Base-by-base conservation (phyloP, 1,140 invertebrate genomes). In the Nomia melanderi region DNA sequence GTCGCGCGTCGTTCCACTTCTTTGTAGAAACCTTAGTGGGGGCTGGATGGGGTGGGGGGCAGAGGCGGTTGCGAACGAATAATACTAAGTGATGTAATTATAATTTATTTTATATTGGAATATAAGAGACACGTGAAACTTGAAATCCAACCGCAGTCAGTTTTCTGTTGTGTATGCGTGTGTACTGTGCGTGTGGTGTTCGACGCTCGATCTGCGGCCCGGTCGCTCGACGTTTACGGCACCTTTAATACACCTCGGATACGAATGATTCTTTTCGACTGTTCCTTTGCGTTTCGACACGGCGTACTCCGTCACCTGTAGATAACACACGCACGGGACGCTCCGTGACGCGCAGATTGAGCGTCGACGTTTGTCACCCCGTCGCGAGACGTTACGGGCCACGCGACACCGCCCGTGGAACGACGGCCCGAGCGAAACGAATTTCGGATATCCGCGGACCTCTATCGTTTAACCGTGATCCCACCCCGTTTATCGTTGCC, bases 401-500 rank as follows among this genome's bases (percentile, higher is more conserved):
- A 44, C 41, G 41, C 14, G 41, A 44, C 14, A 44, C 41, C n/a
- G n/a, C n/a, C n/a, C n/a, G n/a, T 44, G 14, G 14, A 17, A 44
- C 41, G 41, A 44, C 14, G 41, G 3, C 41, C 41, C 41, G 6
- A 17, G 14, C 41, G 41, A 17, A 20, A 7, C 17, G 54, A 57
- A 25, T 27, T 4, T 57, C 20, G 54, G 54, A 20, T 57, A 57
- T 31, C 62, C 39, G 36, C 39, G 8, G 27, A 14, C 25, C 14
- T n/a, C 67, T 65, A 56, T 57, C 31, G 33, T 59, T 66, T 23
- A 41, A 62, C n/a, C 33, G 33, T 41, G 31, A 59, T 66, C 27
- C 72, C 72, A 39, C 41, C 41, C 5, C 41, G 14, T 17, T 36
- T 67, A 62, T 82, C 33, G 74, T 76, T 57, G 70, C 69, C 23